A percentile compares a stretch with the other conserved stretches of the same genome.
Evolutionary conservation across 2,797 vertebrate species (phyloP).

Genomic region (Coregonus suidteri): DNA sequence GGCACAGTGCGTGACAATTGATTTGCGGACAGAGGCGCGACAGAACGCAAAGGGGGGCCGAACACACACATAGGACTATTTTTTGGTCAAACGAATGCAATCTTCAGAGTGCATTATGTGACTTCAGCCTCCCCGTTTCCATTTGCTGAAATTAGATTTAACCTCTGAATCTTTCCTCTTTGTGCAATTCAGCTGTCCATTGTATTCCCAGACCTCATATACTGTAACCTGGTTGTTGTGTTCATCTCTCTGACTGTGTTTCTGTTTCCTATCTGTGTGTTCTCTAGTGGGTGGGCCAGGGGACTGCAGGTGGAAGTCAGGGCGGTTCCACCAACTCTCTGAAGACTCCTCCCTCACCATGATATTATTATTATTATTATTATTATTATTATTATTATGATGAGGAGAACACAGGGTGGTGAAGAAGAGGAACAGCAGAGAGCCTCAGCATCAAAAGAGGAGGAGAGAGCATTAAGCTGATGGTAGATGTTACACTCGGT

Average conservation of each 20-base stretch:
- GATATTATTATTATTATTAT: conserved; percentile 33
- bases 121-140: neutral
- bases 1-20: neutral
- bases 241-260: neutral
- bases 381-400: no score
- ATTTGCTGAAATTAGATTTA: neutral
- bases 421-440: neutral
- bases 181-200: neutral
- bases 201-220: neutral
- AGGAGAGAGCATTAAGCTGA: neutral
- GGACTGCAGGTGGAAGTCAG: conserved; percentile 70
- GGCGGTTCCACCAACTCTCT: conserved; percentile 77
- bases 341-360: conserved; percentile 76
- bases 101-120: conserved; percentile 11
- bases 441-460: neutral
- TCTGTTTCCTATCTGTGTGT: conserved; percentile 10
- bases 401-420: neutral
- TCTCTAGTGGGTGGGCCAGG: conserved; percentile 71
- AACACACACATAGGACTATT: neutral
- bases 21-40: conserved; percentile 28
- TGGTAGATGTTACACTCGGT: neutral
- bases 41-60: conserved; percentile 5
- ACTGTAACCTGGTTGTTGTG: neutral
- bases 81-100: neutral
- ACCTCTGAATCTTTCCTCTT: neutral